phyloP scores from a whole-genome alignment of 2,113 vertebrate species.

The Nipponia nippon region DNA sequence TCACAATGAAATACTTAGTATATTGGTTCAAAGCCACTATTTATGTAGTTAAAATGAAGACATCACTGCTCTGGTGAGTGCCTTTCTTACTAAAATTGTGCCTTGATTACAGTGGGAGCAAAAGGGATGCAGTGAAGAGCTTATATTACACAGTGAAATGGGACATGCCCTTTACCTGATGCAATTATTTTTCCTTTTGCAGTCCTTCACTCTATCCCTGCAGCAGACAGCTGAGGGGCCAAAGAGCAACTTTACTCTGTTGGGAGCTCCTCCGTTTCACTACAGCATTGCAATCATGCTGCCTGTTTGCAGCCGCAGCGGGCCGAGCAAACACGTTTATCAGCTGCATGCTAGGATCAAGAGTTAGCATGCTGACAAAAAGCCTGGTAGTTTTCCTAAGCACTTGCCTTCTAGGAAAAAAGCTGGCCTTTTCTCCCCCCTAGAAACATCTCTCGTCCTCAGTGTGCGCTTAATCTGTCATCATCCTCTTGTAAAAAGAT shows the following conservation, averaged over 20 bases:
- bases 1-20: neutral
- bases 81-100: neutral
- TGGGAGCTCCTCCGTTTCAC: neutral
- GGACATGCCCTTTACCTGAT: neutral
- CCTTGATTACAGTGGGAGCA: neutral
- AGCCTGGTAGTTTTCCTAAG: neutral
- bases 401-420: neutral
- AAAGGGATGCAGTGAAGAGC: neutral
- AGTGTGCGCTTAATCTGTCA: neutral
- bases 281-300: rapidly evolving
- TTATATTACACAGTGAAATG: neutral
- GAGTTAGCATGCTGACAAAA: neutral
- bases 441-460: neutral
- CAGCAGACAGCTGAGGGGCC: neutral
- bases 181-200: neutral
- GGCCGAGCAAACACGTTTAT: neutral
- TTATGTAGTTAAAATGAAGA: neutral
- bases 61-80: neutral
- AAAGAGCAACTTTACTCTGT: neutral
- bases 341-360: neutral
- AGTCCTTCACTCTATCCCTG: neutral
- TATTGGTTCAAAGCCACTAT: neutral
- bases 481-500: neutral
- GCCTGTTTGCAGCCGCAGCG: neutral
- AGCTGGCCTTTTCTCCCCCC: neutral